Evolutionary conservation across 2,797 vertebrate genomes (phyloP).

Genomic region (Mastacembelus armatus): DNA sequence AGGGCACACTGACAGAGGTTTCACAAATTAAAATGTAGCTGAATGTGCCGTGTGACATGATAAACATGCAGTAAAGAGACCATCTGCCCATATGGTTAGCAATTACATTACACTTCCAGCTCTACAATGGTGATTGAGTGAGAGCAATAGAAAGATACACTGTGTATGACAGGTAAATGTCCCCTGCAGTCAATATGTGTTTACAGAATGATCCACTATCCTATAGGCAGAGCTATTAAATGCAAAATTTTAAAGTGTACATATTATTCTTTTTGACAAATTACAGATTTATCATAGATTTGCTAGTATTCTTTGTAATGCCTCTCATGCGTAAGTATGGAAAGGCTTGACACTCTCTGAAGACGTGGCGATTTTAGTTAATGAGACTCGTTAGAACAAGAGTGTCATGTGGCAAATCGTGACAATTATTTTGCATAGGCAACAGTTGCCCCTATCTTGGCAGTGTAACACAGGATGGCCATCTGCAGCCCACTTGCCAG

Average conservation of each 20-base stretch:
- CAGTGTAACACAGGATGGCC: conserved; percentile 52
- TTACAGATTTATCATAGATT: too few species aligned
- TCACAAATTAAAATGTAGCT: conserved; percentile 52
- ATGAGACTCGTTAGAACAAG: conserved; percentile 52
- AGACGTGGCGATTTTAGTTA: conserved; percentile 35
- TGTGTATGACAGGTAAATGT: conserved; percentile 31
- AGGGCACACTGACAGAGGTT: conserved; percentile 36
- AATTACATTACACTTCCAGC: conserved; percentile 56
- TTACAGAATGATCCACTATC: conserved; percentile 1
- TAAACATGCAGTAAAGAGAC: conserved; percentile 65
- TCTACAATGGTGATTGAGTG: conserved; percentile 43
- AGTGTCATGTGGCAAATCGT: conserved; percentile 62
- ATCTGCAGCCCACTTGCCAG: conserved; percentile 75
- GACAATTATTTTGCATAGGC: conserved; percentile 60
- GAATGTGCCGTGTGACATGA: conserved; percentile 55
- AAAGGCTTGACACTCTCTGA: conserved; percentile 25
- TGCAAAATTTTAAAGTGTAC: background rate
- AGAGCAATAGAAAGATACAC: conserved; percentile 32
- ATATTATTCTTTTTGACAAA: background rate
- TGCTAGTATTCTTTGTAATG: background rate
- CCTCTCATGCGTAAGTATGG: conserved; percentile 4
- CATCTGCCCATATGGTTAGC: conserved; percentile 62
- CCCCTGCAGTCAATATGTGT: conserved; percentile 25
- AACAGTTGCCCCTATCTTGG: conserved; percentile 66
- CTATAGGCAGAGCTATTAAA: background rate